Conservation (phyloP, 2,797 vertebrate species). For the Linurgus olivaceus region DNA sequence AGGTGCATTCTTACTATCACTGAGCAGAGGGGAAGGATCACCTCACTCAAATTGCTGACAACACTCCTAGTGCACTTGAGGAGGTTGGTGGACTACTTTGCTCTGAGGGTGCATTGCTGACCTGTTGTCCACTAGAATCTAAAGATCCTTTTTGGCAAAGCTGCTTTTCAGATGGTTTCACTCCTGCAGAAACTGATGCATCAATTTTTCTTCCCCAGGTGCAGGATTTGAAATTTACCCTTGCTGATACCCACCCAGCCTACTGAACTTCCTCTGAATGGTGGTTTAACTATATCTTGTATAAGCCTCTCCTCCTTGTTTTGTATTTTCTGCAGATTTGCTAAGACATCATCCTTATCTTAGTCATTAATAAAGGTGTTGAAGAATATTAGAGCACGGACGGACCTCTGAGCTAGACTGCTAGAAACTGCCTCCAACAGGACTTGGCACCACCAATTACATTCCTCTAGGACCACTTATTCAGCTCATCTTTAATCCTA, state of each 20-base stretch:
- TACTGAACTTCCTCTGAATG: neutral
- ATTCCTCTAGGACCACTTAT: neutral
- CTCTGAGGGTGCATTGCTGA: neutral
- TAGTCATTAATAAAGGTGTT: neutral
- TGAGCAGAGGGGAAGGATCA: neutral
- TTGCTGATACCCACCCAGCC: neutral
- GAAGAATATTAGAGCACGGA: neutral
- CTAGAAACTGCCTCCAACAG: neutral
- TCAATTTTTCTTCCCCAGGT: neutral
- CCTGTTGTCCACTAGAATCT: neutral
- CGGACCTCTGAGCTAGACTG: accelerated
- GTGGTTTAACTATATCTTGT: neutral
- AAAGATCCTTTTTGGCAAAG: neutral
- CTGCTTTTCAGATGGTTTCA: neutral
- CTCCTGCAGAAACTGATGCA: neutral
- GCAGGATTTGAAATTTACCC: neutral
- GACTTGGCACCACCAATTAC: neutral
- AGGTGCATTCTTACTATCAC: neutral
- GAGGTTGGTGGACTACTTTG: neutral
- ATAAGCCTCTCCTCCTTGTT: neutral
- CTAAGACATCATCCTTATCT: neutral
- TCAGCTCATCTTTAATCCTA: neutral
- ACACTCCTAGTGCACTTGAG: accelerated
- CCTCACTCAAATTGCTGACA: neutral
- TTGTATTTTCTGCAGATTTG: neutral